Base-by-base conservation (phyloP, 2,113 vertebrate species). In the Gallinago undulata region DNA sequence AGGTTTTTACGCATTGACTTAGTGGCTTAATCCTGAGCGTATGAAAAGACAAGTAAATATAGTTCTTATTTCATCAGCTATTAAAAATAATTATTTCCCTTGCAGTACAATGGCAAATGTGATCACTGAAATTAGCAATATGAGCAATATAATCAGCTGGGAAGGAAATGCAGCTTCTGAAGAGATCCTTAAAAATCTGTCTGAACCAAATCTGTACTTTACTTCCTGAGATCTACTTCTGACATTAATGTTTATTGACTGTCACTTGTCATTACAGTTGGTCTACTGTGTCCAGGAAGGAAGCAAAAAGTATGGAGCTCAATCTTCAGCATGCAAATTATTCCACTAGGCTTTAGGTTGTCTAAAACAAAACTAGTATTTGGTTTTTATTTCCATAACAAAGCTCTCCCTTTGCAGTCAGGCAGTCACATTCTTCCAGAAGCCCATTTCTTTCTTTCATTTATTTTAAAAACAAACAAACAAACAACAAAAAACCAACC, bases 11-110 rank as follows among this genome's bases (percentile, higher is more conserved):
- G 18, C 14, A 78, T 51, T 89, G 35, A 41, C 16, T 66, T 92
- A 86, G 82, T 59, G 24, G 55, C 56, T 96, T 94, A 79, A 96
- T 93, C 60, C 72, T 84, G 56, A 81, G 33, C 3, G 64, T 73
- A 76, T n/a, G 68, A 55, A 66, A 95, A 95, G 17, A 70, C 33
- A 95, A 89, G 18, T 67, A 96, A 96, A 84, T 57, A 33, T 14
- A 70, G 24, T 79, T 87, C 24, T 89, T 74, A 85, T 83, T 93
- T 84, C 43, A 94, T 91, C 45, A 94, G n/a, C 24, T 87, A 35
- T 89, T 80, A 78, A 80, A 96, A 97, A 90, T 62, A 88, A 81
- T 84, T 74, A 67, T 41, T 41, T 85, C 15, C 47, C 43, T 85
- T 81, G 27, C 21, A 89, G 22, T 66, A 67, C 25, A 60, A 14